Percentiles rank a stretch among this genome's conserved stretches.
These are phyloP conservation scores for Pyrgus malvae DNA, from an alignment of 2,888 invertebrate genomes.

Conservation along the genomic window DNA sequence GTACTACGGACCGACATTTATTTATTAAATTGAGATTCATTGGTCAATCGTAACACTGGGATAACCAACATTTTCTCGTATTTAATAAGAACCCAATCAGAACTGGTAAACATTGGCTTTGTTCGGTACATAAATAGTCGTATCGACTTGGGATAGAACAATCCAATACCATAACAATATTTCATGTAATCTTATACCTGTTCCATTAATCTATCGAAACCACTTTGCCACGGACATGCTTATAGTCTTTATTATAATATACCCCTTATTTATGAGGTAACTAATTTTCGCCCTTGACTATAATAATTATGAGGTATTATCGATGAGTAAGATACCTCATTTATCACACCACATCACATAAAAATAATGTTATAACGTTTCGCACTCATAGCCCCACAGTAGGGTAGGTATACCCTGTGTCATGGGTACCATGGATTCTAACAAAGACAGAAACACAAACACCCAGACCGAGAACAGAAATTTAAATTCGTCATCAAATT, in stretches of 20 bases:
- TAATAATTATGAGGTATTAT: too few relatives aligned
- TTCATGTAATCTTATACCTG: conserved; percentile 6
- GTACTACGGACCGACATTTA: too few relatives aligned
- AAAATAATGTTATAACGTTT: too few relatives aligned
- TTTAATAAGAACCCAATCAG: conserved; percentile 50
- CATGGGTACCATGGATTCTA: too few relatives aligned
- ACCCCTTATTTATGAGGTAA: neutral
- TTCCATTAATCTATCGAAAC: conserved; percentile 1
- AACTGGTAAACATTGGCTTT: conserved; percentile 45
- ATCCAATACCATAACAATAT: conserved; percentile 7
- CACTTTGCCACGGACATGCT: neutral
- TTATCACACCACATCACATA: too few relatives aligned
- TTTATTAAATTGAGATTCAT: too few relatives aligned
- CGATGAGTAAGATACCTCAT: too few relatives aligned
- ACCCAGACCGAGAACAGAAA: too few relatives aligned
- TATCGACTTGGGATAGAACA: neutral
- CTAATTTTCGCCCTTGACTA: neutral
- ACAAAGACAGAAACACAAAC: too few relatives aligned
- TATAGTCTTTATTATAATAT: neutral
- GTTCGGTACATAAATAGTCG: conserved; percentile 35
- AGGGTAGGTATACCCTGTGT: too few relatives aligned
- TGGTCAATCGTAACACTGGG: neutral
- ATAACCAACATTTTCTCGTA: conserved; percentile 5
- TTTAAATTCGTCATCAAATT: too few relatives aligned
- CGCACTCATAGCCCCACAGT: too few relatives aligned